These are phyloP conservation scores for Karalla daura DNA, from an alignment of 2,797 vertebrate species.

Conservation along the genomic window DNA sequence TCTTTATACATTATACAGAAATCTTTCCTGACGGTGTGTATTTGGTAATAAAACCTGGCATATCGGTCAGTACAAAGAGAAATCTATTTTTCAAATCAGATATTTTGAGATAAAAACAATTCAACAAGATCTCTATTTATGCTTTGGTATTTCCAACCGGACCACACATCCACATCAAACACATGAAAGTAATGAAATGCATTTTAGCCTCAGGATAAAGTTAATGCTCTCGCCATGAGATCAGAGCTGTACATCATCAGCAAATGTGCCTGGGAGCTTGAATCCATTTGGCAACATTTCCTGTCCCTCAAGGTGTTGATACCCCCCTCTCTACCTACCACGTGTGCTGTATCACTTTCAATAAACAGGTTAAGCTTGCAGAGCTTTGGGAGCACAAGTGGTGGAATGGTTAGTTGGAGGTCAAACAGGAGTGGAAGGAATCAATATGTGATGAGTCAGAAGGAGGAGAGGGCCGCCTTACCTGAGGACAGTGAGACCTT, in stretches of 20 bases:
- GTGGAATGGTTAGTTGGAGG: slow-evolving; percentile 43
- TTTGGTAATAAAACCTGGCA: background rate
- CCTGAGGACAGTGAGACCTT: slow-evolving; percentile 83
- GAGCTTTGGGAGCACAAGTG: slow-evolving; percentile 11
- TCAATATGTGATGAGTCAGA: slow-evolving; percentile 72
- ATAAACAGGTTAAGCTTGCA: slow-evolving; percentile 46
- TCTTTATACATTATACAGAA: slow-evolving; percentile 5
- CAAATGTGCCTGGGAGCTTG: slow-evolving; percentile 46
- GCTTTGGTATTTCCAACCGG: slow-evolving; percentile 35
- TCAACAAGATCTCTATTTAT: slow-evolving; percentile 5
- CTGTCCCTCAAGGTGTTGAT: slow-evolving; percentile 45
- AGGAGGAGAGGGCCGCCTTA: slow-evolving; percentile 66
- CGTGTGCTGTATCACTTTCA: slow-evolving; percentile 8
- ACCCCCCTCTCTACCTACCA: slow-evolving; percentile 1
- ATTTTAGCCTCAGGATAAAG: slow-evolving; percentile 49
- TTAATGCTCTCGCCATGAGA: slow-evolving; percentile 64
- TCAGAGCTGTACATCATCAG: slow-evolving; percentile 59
- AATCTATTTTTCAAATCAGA: slow-evolving; percentile 26
- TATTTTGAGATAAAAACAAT: slow-evolving; percentile 32
- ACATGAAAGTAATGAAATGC: slow-evolving; percentile 61
- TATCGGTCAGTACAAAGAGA: slow-evolving; percentile 4
- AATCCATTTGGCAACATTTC: slow-evolving; percentile 59
- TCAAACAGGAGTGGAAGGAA: slow-evolving; percentile 63
- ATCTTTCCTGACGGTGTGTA: slow-evolving; percentile 1
- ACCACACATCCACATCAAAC: slow-evolving; percentile 19